Evolutionary conservation across 2,888 invertebrate species (phyloP), one percentile per base, ranked within the genome.

Genomic region (Dascillus cervinus): DNA sequence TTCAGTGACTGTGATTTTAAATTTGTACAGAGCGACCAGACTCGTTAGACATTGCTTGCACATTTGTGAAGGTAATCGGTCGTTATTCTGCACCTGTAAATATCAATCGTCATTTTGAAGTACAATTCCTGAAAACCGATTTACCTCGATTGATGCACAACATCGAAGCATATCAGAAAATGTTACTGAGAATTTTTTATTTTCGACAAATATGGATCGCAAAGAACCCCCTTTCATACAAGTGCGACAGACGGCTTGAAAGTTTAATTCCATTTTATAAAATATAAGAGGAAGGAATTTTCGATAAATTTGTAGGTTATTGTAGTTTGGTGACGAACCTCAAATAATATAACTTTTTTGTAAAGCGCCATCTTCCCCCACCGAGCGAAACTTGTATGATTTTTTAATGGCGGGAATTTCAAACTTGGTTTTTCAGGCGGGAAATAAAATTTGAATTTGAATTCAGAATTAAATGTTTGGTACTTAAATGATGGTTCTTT

Each of bases 31-130:
- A 8, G 39, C 37, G 2, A 44, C 30, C 4, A 54, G 26, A 11
- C 29, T 32, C 13, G 41, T 47, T 10, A 46, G 33, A 22, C 55
- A 55, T 26, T 46, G 50, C 13, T 24, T 37, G 32, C 55, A 55
- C 5, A 55, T 53, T 15, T 42, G 29, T 12, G 39, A 30, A 3
- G 55, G 52, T 11, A 54, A 24, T 12, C 41, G 39, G 29, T 54
- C 53, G 9, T 43, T 41, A 21, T 37, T 35, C 15, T 37, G 33
- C 14, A 45, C 44, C 53, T 55, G 23, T 44, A 44, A 39, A 14
- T 24, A 21, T n/a, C 12, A 22, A 23, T 23, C 13, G 32, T 19
- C 12, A 20, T 22, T 20, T 28, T 14, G 2, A 29, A 11, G 14
- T 13, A 14, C 17, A 19, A 22, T 22, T 13, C 10, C 13, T 15